Percentiles rank a stretch among this genome's conserved stretches.
Conservation (phyloP, 2,113 vertebrate species). For the Cricetomys ansorgei region DNA sequence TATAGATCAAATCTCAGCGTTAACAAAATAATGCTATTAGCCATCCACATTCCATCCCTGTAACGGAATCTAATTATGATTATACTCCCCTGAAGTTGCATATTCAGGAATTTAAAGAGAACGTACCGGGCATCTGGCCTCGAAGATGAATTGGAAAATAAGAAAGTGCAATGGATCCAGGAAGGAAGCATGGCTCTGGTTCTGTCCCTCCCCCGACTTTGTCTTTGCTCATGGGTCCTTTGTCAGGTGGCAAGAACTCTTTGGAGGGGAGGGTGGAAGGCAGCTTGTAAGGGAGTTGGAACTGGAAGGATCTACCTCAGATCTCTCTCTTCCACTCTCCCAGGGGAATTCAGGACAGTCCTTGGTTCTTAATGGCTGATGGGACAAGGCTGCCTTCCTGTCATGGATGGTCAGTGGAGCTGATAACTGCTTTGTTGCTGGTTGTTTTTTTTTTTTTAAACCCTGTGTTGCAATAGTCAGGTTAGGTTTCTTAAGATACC, state of each 20-base stretch:
- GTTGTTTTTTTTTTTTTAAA: background rate
- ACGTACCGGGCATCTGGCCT: conserved; percentile 1
- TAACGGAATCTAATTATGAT: conserved; percentile 76
- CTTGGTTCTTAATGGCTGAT: background rate
- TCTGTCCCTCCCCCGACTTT: fast-evolving
- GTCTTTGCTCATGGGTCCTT: background rate
- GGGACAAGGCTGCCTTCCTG: background rate
- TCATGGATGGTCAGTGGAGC: background rate
- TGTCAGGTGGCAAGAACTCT: background rate
- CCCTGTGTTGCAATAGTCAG: background rate
- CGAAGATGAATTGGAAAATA: background rate
- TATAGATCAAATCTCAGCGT: conserved; percentile 65
- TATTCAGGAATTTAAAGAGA: conserved; percentile 37
- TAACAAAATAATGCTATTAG: background rate
- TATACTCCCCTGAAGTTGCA: background rate
- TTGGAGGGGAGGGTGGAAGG: background rate
- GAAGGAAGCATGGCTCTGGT: background rate
- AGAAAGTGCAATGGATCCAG: background rate
- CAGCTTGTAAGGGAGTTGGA: background rate
- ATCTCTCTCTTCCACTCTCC: background rate
- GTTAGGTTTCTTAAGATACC: background rate
- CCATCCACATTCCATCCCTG: conserved; percentile 17
- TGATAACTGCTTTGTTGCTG: background rate
- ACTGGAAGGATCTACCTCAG: background rate
- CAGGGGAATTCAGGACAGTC: background rate